Evolutionary conservation across 2,797 vertebrate genomes (phyloP).

Genomic region (Distichodus sexfasciatus): DNA sequence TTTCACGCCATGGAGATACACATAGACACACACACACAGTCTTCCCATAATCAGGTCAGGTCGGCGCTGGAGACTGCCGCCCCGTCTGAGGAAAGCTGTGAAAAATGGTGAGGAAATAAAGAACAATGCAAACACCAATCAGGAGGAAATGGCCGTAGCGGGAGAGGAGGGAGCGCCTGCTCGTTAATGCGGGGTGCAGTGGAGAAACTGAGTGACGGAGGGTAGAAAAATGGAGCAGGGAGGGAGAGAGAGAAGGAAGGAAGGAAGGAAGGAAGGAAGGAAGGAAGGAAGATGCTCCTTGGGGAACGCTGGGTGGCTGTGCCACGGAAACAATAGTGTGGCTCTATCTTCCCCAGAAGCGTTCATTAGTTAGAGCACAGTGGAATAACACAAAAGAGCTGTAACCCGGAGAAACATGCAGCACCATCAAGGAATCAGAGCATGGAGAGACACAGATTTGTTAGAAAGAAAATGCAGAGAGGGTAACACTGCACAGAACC

Average conservation of each 20-base stretch:
- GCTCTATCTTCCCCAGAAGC: constrained; percentile 22
- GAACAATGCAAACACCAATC: constrained; percentile 52
- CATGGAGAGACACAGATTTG: not conserved
- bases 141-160: constrained; percentile 32
- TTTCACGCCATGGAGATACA: constrained; percentile 13
- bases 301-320: constrained; percentile 19
- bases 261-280: not conserved
- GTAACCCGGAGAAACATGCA: not conserved
- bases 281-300: constrained; percentile 16
- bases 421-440: not conserved
- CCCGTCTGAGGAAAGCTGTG: constrained; percentile 51
- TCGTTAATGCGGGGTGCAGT: constrained; percentile 48
- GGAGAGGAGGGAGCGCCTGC: constrained; percentile 35
- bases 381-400: not conserved
- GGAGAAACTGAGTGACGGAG: constrained; percentile 32
- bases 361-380: constrained; percentile 19
- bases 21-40: constrained; percentile 10
- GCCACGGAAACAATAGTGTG: constrained; percentile 33
- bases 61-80: constrained; percentile 47
- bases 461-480: not conserved
- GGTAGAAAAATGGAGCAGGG: too few species aligned
- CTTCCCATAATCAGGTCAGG: constrained; percentile 50
- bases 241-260: too few species aligned
- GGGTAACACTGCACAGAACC: not conserved
- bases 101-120: constrained; percentile 55